phyloP scores from a whole-genome alignment of 2,888 invertebrate genomes.

The Aromia moschata region DNA sequence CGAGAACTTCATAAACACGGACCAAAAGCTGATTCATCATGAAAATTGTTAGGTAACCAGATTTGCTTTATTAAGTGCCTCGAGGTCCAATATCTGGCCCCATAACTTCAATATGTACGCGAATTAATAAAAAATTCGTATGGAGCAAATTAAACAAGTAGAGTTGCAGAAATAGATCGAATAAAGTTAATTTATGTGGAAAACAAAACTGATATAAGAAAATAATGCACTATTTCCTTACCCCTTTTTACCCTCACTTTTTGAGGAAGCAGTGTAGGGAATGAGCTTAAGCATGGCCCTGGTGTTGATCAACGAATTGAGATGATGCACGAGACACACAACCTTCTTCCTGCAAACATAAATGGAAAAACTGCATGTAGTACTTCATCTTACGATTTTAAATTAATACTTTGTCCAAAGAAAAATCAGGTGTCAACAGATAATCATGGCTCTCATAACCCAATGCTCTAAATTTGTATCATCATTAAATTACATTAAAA shows the following conservation, averaged over 20 bases:
- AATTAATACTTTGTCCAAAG: not conserved
- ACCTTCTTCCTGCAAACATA: constrained; percentile 75
- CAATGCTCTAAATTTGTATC: constrained; percentile 60
- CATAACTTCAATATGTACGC: not conserved
- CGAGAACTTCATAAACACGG: constrained; percentile 57
- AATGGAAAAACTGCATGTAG: not conserved
- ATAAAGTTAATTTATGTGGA: no score
- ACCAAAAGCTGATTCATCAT: constrained; percentile 43
- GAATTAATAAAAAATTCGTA: no score
- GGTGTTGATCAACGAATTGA: constrained; percentile 93
- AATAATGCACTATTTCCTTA: no score
- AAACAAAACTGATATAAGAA: no score
- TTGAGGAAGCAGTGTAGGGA: no score
- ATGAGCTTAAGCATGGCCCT: constrained; percentile 78
- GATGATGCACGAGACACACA: constrained; percentile 84
- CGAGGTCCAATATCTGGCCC: not conserved
- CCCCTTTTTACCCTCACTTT: no score
- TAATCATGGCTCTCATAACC: constrained; percentile 62
- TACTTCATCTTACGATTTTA: constrained; percentile 21
- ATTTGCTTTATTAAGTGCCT: not conserved
- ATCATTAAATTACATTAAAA: constrained; percentile 47
- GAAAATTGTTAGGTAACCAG: constrained; percentile 16
- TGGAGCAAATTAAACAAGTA: no score
- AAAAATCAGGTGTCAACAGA: constrained; percentile 53
- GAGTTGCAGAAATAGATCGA: no score